Conservation (phyloP, 2,888 invertebrate species). For the Campoplex capitator region DNA sequence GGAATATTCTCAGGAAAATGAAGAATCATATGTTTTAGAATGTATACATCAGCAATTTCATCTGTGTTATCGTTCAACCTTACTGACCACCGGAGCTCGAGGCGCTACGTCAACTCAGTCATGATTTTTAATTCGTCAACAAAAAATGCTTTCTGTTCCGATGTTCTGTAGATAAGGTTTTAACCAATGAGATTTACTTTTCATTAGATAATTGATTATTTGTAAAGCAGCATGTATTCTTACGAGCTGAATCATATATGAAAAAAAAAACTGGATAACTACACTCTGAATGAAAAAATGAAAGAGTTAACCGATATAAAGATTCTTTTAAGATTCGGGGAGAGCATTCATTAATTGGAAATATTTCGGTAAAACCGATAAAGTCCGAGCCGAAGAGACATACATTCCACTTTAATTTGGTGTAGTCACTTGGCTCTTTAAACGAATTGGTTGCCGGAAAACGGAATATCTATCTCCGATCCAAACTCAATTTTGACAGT, state of each 20-base stretch:
- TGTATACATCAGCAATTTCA: no score
- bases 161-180: background rate
- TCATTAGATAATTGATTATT: background rate
- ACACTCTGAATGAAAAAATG: background rate
- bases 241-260: background rate
- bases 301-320: background rate
- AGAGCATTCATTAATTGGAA: background rate
- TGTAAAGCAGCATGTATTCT: background rate
- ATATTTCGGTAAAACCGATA: slow-evolving; percentile 10
- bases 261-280: background rate
- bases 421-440: slow-evolving; percentile 21
- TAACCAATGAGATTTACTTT: background rate
- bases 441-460: slow-evolving; percentile 41
- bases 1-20: slow-evolving; percentile 3
- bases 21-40: background rate
- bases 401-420: slow-evolving; percentile 27
- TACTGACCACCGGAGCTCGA: background rate
- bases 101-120: background rate
- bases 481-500: slow-evolving; percentile 27
- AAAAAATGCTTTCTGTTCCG: background rate
- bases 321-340: background rate
- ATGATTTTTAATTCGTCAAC: background rate
- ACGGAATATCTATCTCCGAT: slow-evolving; percentile 28
- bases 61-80: background rate
- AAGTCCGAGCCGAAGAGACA: background rate